Evolutionary conservation across 2,113 vertebrate genomes (phyloP).

Genomic region (Calyptommatus sinebrachiatus): DNA sequence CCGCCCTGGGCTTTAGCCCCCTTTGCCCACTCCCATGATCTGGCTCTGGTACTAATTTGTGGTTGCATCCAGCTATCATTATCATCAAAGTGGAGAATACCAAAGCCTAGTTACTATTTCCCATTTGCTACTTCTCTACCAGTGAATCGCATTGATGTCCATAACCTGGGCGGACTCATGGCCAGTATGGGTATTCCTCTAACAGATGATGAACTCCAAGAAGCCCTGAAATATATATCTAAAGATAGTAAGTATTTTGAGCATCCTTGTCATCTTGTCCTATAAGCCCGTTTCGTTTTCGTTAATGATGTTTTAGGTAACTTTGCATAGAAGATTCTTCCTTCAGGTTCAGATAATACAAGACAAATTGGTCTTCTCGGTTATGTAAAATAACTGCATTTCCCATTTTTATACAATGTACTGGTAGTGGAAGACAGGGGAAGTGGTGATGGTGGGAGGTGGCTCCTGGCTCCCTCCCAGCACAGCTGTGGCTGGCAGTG

Average conservation of each 20-base stretch:
- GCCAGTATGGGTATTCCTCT: constrained; percentile 31
- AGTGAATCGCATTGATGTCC: background rate
- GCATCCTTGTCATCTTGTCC: background rate
- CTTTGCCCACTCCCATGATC: too few relatives aligned
- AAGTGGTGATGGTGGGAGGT: too few relatives aligned
- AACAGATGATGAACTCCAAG: constrained; percentile 29
- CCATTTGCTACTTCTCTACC: background rate
- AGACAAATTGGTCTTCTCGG: background rate
- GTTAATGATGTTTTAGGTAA: background rate
- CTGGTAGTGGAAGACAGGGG: too few relatives aligned
- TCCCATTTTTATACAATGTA: too few relatives aligned
- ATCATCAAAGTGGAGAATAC: too few relatives aligned
- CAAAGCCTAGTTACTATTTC: too few relatives aligned
- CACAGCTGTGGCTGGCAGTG: too few relatives aligned
- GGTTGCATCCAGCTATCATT: too few relatives aligned
- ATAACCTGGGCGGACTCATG: background rate
- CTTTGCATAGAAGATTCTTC: background rate
- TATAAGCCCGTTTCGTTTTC: background rate
- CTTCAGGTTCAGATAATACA: background rate
- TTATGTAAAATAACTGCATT: too few relatives aligned
- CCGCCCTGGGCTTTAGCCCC: too few relatives aligned
- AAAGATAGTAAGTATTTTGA: constrained; percentile 26
- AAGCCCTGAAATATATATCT: constrained; percentile 20
- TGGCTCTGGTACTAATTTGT: too few relatives aligned
- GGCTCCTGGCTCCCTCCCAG: too few relatives aligned